Conservation (phyloP, 2,113 vertebrate species). For the Laticauda colubrina region DNA sequence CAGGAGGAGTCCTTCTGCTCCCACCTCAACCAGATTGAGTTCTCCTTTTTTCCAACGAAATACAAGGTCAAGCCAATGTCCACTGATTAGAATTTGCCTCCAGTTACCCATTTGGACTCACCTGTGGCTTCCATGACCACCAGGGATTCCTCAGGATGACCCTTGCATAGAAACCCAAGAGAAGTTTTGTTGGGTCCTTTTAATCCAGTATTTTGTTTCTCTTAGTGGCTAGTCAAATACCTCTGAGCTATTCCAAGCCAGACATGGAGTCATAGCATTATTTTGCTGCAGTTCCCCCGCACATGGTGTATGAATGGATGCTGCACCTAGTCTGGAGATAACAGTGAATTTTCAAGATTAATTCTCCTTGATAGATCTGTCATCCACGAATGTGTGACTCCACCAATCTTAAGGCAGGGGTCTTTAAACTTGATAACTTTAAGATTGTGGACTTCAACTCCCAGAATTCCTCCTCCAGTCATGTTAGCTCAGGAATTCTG, state of each 20-base stretch:
- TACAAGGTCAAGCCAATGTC: background rate
- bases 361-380: background rate
- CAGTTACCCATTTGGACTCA: background rate
- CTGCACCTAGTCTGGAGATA: background rate
- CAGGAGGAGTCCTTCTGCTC: background rate
- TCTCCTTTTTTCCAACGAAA: background rate
- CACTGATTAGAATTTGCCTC: background rate
- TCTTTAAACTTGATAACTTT: no score
- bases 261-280: background rate
- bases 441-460: no score
- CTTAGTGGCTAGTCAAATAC: background rate
- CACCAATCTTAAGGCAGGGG: background rate
- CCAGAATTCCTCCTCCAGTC: no score
- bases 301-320: background rate
- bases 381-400: background rate
- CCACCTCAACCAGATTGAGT: background rate
- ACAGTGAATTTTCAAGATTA: background rate
- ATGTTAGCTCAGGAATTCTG: no score
- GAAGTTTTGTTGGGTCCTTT: background rate
- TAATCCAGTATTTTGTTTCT: background rate
- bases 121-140: background rate
- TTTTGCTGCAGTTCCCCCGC: background rate
- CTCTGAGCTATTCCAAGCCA: background rate
- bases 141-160: background rate
- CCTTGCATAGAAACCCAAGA: background rate